These are phyloP conservation scores for Gasterosteus aculeatus DNA, from an alignment of 2,113 vertebrate species.

Conservation along the genomic window DNA sequence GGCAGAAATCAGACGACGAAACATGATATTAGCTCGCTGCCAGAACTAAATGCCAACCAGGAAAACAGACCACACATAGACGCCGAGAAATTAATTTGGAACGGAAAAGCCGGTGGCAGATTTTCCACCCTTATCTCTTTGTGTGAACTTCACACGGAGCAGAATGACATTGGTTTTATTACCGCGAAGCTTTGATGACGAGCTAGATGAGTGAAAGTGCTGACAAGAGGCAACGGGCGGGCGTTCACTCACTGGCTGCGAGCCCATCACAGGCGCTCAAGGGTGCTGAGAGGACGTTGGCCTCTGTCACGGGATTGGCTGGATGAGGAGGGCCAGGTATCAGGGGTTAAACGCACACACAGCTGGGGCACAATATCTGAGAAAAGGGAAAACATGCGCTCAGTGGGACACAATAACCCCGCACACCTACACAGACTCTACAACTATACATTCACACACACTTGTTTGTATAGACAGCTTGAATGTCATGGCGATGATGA, in stretches of 20 bases:
- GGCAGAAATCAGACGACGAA: slow-evolving; percentile 37
- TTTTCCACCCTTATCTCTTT: slow-evolving; percentile 59
- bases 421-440: background rate
- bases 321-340: slow-evolving; percentile 43
- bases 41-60: slow-evolving; percentile 50
- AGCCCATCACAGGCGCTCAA: slow-evolving; percentile 71
- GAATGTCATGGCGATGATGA: slow-evolving; percentile 30
- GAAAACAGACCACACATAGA: slow-evolving; percentile 56
- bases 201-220: slow-evolving; percentile 72
- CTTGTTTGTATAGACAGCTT: slow-evolving; percentile 41
- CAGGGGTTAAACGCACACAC: slow-evolving; percentile 60
- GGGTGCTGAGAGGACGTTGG: slow-evolving; percentile 74
- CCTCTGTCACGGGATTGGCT: slow-evolving; percentile 60
- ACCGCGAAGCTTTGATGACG: slow-evolving; percentile 61
- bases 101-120: slow-evolving; percentile 54
- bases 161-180: slow-evolving; percentile 81
- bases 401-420: slow-evolving; percentile 1
- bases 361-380: slow-evolving; percentile 19
- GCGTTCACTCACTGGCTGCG: slow-evolving; percentile 71
- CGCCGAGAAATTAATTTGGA: slow-evolving; percentile 57
- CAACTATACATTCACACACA: slow-evolving; percentile 1
- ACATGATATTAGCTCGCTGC: slow-evolving; percentile 49
- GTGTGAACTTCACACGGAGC: slow-evolving; percentile 69
- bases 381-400: slow-evolving; percentile 1
- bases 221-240: slow-evolving; percentile 66